phyloP scores from a whole-genome alignment of 2,797 vertebrate species.

The Ara ararauna region DNA sequence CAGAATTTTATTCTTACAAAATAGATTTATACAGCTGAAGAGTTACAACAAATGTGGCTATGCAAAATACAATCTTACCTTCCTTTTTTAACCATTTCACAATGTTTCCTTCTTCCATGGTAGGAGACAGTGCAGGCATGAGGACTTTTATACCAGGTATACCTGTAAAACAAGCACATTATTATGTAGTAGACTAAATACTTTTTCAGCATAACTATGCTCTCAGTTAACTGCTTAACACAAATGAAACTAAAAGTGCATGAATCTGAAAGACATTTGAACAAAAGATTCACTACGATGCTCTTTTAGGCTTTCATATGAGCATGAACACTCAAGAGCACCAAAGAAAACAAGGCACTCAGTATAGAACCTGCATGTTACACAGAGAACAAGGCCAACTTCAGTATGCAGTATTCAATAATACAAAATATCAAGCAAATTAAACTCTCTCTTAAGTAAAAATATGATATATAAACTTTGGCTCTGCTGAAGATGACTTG shows the following conservation, averaged over 20 bases:
- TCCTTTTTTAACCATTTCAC: slow-evolving; percentile 98
- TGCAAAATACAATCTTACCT: slow-evolving; percentile 80
- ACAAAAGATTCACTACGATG: background rate
- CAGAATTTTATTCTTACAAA: background rate
- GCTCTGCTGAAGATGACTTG: background rate
- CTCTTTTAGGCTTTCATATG: background rate
- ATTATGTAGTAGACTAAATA: background rate
- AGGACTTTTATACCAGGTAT: slow-evolving; percentile 86
- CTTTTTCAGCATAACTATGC: background rate
- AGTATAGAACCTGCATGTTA: background rate
- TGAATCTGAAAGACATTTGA: background rate
- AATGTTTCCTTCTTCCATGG: slow-evolving; percentile 97
- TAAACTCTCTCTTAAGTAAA: background rate
- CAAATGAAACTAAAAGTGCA: background rate
- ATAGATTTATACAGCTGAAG: background rate
- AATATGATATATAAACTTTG: background rate
- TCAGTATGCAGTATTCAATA: background rate
- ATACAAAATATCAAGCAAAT: background rate
- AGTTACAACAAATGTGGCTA: background rate
- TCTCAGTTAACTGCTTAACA: background rate
- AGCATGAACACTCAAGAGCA: background rate
- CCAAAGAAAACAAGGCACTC: background rate
- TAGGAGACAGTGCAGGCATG: slow-evolving; percentile 97
- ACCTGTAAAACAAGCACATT: slow-evolving; percentile 78
- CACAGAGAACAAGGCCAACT: background rate